Base-by-base conservation (phyloP, 2,797 vertebrate species). In the Pipistrellus nathusii region DNA sequence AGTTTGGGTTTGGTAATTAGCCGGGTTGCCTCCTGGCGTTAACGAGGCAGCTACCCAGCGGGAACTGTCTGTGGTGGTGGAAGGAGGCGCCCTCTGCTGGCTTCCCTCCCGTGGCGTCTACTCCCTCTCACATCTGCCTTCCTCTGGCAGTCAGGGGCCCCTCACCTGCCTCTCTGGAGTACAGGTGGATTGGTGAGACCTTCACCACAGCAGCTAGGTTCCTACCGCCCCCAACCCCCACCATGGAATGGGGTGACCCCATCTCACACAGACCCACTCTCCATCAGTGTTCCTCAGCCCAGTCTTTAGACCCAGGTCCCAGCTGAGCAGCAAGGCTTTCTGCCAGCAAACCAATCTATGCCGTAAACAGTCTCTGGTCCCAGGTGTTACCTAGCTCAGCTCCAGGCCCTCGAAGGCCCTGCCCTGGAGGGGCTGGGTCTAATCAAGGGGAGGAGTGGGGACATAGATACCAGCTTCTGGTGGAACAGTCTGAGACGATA, bases 1-100 rank as follows among this genome's bases (percentile, higher is more conserved):
- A 96, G 90, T 96, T 97, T 97, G 97, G 97, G 97, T 93, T 98
- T 98, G 97, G 86, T 98, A 98, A 98, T 98, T 98, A 98, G 97
- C 80, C 88, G 88, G 93, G 97, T 93, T 97, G 90, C 94, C 88
- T 96, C 90, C 97, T 0, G 84, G 97, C 94, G 95, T 95, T 96
- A 88, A 97, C 48, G 57, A 97, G 94, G 90, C 84, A 95, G 92
- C 90, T 18, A 95, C 96, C 77, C 66, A n/a, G 96, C 93, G 95
- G 81, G 41, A 92, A 81, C 82, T 78, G 62, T 94, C 94, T 93
- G 9, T 48, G 17, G 93, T n/a, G 84, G 91, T 84, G 96, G 90
- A 38, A 0, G 13, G 89, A 91, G 78, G 95, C 66, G 81, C 25
- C 73, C 55, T 20, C 88, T 12, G 94, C 59, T 69, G 78, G 96